Percentiles rank a stretch among this genome's conserved stretches.
These are phyloP conservation scores for Ectemnius continuus DNA, from an alignment of 2,888 invertebrate species.

Conservation along the genomic window DNA sequence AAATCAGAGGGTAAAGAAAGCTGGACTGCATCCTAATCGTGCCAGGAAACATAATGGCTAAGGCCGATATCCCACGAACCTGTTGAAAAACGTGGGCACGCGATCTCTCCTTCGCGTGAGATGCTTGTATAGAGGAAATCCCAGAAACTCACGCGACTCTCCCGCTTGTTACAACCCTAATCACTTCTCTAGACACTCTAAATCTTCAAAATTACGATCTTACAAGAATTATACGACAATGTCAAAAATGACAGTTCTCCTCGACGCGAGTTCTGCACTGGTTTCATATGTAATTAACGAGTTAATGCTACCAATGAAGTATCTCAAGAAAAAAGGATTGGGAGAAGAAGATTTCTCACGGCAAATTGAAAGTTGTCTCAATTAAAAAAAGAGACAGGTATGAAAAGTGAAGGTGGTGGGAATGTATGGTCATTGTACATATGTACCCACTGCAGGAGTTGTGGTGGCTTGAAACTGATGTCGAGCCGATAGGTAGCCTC, in stretches of 20 bases:
- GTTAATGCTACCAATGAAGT: no score
- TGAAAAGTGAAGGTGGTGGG: background rate
- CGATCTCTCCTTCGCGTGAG: background rate
- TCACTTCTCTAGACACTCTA: no score
- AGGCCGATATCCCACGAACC: background rate
- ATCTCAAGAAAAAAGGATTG: no score
- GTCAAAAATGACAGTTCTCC: no score
- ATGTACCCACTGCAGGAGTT: slow-evolving; percentile 79
- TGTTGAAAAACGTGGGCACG: background rate
- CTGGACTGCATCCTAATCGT: background rate
- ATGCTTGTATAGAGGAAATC: background rate
- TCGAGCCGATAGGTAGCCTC: slow-evolving; percentile 80
- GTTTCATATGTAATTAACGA: no score
- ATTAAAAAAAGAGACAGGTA: background rate
- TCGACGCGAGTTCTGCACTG: no score
- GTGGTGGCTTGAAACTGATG: slow-evolving; percentile 80
- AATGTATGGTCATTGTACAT: slow-evolving; percentile 45
- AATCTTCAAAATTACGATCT: no score
- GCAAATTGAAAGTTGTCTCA: no score
- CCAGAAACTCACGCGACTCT: background rate
- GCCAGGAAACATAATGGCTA: background rate
- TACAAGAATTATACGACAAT: no score
- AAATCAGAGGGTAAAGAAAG: background rate
- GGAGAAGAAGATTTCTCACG: no score
- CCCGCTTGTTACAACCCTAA: background rate